Conservation (phyloP, 2,888 invertebrate genomes). For the Muschampia plurimacula region DNA sequence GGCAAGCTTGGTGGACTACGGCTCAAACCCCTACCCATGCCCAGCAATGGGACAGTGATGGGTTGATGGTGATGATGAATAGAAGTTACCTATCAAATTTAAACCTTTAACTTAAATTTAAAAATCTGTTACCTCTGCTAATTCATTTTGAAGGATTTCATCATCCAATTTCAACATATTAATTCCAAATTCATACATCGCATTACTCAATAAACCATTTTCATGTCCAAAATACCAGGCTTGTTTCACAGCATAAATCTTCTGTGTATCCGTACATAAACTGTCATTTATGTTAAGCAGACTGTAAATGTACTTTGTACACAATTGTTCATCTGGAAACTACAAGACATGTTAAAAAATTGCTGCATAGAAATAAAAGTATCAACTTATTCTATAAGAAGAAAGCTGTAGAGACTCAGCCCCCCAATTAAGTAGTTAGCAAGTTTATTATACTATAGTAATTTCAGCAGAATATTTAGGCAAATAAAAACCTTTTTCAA, state of each 20-base stretch:
- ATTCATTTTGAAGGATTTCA: conserved; percentile 58
- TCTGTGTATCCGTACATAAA: conserved; percentile 63
- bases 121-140: conserved; percentile 60
- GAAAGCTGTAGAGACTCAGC: background rate
- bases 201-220: conserved; percentile 65
- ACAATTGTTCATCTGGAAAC: conserved; percentile 74
- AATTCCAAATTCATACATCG: conserved; percentile 77
- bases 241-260: conserved; percentile 67
- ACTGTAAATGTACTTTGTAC: conserved; percentile 72
- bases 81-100: too few relatives aligned
- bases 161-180: conserved; percentile 68
- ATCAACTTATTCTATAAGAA: too few relatives aligned
- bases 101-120: background rate
- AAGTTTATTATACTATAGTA: too few relatives aligned
- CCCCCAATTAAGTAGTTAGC: too few relatives aligned
- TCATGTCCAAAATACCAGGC: conserved; percentile 75
- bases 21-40: too few relatives aligned
- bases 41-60: too few relatives aligned
- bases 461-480: background rate
- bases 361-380: background rate
- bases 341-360: conserved; percentile 43
- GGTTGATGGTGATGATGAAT: too few relatives aligned
- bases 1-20: too few relatives aligned
- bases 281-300: conserved; percentile 61
- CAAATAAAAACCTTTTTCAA: conserved; percentile 32